phyloP scores from a whole-genome alignment of 1,140 invertebrate genomes.

The Drosophila varians region DNA sequence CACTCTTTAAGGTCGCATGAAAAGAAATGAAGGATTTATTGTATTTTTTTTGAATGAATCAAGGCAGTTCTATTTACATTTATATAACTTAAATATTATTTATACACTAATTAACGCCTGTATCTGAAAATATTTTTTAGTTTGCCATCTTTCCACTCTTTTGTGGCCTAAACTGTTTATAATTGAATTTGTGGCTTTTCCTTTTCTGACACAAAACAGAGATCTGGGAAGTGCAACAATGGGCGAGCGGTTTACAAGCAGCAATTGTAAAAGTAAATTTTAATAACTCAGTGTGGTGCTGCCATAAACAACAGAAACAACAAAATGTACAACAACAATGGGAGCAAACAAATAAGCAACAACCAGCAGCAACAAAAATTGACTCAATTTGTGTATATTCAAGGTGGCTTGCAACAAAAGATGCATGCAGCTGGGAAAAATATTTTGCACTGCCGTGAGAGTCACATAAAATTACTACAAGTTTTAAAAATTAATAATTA shows the following conservation, averaged over 20 bases:
- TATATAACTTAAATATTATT: not conserved
- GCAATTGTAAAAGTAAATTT: conserved; percentile 65
- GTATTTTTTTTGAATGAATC: no score
- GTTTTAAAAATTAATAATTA: no score
- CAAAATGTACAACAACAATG: conserved; percentile 12
- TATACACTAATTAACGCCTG: not conserved
- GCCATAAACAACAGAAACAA: conserved; percentile 49
- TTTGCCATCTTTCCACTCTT: not conserved
- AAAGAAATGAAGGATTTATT: no score
- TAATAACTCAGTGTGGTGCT: conserved; percentile 63
- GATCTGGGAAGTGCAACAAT: conserved; percentile 33
- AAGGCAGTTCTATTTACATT: not conserved
- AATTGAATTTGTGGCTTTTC: conserved; percentile 25
- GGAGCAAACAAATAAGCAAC: conserved; percentile 31
- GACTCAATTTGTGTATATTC: conserved; percentile 68
- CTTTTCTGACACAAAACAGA: conserved; percentile 58
- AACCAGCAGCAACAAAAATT: conserved; percentile 46
- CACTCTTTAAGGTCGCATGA: not conserved
- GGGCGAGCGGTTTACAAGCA: no score
- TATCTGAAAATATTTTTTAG: not conserved
- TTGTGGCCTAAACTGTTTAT: conserved; percentile 41
- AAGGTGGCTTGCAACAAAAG: conserved; percentile 55
- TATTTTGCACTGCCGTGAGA: no score
- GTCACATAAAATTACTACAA: no score
- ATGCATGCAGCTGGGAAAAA: conserved; percentile 14